These are phyloP conservation scores for Brienomyrus longianalis DNA, from an alignment of 2,113 vertebrate species.

Conservation along the genomic window DNA sequence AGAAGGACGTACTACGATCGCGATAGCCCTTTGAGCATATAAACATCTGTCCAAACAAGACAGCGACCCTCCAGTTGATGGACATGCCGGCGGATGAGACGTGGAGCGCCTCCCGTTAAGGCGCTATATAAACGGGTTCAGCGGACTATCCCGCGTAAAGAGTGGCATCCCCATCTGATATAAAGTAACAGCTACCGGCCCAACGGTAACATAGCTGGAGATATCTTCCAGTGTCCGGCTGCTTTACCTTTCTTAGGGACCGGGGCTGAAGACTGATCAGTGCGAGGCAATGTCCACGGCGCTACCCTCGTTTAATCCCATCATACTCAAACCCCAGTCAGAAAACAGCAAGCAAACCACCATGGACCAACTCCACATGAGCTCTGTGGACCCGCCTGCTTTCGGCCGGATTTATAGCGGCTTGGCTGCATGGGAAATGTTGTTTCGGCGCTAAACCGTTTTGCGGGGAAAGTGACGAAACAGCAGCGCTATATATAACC, in stretches of 20 bases:
- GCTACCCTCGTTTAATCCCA: slow-evolving; percentile 59
- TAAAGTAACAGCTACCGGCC: neutral
- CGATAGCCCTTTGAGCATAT: neutral
- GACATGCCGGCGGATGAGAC: neutral
- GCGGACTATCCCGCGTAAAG: neutral
- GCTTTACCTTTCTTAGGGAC: slow-evolving; percentile 54
- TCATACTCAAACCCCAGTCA: slow-evolving; percentile 51
- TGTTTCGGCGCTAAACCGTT: slow-evolving; percentile 31
- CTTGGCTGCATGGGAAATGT: slow-evolving; percentile 53
- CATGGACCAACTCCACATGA: slow-evolving; percentile 65
- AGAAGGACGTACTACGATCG: neutral
- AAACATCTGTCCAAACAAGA: neutral
- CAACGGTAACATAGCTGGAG: neutral
- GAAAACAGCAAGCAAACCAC: slow-evolving; percentile 46
- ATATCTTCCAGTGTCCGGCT: slow-evolving; percentile 20
- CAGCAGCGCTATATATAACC: slow-evolving; percentile 17
- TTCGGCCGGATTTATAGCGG: slow-evolving; percentile 42
- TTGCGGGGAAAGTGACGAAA: neutral
- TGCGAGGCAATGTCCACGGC: slow-evolving; percentile 46
- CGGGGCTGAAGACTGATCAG: slow-evolving; percentile 48
- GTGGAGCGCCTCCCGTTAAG: neutral
- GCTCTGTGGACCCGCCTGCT: slow-evolving; percentile 53
- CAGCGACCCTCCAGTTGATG: neutral
- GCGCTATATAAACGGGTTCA: neutral
- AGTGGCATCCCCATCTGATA: neutral